Conservation (phyloP, 1,140 invertebrate genomes). For the Trichonephila clavipes region DNA sequence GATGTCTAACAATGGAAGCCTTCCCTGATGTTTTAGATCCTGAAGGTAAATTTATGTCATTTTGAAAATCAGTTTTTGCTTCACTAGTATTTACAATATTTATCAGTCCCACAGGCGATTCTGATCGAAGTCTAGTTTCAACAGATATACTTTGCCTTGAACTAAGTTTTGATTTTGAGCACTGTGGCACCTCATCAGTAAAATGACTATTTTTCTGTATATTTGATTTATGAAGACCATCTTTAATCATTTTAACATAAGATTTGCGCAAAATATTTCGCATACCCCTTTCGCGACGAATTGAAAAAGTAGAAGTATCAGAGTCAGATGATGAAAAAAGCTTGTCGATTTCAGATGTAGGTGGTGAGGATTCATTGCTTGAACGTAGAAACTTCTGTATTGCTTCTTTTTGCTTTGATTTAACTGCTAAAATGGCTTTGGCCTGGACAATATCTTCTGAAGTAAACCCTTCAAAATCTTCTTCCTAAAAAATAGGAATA, state of each 20-base stretch:
- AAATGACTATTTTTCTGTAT: constrained; percentile 25
- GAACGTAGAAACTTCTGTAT: constrained; percentile 38
- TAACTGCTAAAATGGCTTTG: constrained; percentile 43
- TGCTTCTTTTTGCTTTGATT: constrained; percentile 49
- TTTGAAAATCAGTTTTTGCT: background rate
- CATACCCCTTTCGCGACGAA: constrained; percentile 64
- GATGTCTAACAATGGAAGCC: constrained; percentile 37
- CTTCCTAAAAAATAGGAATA: constrained; percentile 78
- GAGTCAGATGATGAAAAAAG: constrained; percentile 52
- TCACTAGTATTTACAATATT: background rate
- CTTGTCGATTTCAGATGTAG: constrained; percentile 58
- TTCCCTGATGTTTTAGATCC: background rate
- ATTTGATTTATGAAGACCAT: constrained; percentile 58
- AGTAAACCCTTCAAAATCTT: constrained; percentile 81
- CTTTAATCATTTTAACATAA: constrained; percentile 74
- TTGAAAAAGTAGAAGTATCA: constrained; percentile 24
- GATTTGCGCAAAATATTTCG: constrained; percentile 57
- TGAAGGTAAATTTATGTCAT: background rate
- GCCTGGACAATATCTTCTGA: constrained; percentile 77
- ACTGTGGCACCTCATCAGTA: background rate
- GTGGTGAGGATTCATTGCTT: constrained; percentile 39
- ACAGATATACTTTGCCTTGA: background rate
- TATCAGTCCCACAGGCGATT: background rate
- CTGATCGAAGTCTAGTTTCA: background rate
- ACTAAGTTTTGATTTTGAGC: background rate